A percentile compares a stretch with the other conserved stretches of the same genome.
phyloP scores from a whole-genome alignment of 1,140 invertebrate genomes.

The Euura saliciscinereae region DNA sequence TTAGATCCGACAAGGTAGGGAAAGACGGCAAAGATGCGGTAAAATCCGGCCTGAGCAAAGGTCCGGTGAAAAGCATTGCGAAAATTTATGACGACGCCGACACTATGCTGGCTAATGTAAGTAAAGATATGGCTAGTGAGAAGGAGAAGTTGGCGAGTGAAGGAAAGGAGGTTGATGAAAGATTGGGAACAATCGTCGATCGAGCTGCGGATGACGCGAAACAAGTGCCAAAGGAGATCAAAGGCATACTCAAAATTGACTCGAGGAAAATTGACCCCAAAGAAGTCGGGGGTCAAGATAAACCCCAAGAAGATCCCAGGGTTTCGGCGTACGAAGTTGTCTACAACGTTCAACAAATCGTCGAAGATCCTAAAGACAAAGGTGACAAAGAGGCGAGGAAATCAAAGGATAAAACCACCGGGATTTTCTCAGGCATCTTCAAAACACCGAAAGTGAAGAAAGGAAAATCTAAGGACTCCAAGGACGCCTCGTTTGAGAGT shows the following conservation, averaged over 20 bases:
- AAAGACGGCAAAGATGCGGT: neutral
- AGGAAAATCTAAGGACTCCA: slow-evolving; percentile 45
- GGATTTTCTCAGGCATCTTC: slow-evolving; percentile 52
- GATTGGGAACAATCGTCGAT: slow-evolving; percentile 12
- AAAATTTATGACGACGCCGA: slow-evolving; percentile 26
- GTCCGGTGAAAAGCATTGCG: slow-evolving; percentile 24
- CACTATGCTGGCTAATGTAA: slow-evolving; percentile 27
- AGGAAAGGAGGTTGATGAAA: slow-evolving; percentile 48
- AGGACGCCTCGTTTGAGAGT: slow-evolving; percentile 13
- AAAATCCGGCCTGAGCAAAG: slow-evolving; percentile 23
- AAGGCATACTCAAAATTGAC: slow-evolving; percentile 15
- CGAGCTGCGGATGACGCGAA: slow-evolving; percentile 14
- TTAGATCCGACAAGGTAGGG: slow-evolving; percentile 10
- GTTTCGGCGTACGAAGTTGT: slow-evolving; percentile 42
- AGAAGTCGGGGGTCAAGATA: neutral
- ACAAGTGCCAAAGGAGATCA: slow-evolving; percentile 17
- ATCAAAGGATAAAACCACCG: slow-evolving; percentile 48
- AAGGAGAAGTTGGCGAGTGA: slow-evolving; percentile 46
- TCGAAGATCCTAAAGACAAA: slow-evolving; percentile 37
- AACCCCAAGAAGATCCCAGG: slow-evolving; percentile 5
- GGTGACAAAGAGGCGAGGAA: slow-evolving; percentile 46
- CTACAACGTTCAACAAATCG: slow-evolving; percentile 35
- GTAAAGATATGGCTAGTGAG: slow-evolving; percentile 27
- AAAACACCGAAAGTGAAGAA: slow-evolving; percentile 50
- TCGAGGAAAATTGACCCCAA: slow-evolving; percentile 2